Evolutionary conservation across 2,113 vertebrate genomes (phyloP).

Genomic region (Nyctibius bracteatus): DNA sequence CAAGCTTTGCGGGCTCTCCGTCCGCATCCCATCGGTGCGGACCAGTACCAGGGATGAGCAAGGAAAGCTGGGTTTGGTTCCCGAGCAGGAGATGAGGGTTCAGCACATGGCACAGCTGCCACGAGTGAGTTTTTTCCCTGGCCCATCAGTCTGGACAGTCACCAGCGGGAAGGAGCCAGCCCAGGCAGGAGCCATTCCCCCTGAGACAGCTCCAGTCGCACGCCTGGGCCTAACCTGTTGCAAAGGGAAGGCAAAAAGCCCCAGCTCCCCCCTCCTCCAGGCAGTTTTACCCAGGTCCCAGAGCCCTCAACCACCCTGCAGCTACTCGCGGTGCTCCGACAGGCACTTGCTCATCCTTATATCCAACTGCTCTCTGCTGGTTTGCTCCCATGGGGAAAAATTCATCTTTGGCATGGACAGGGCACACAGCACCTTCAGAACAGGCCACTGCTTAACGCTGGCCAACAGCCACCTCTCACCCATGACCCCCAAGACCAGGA

Average conservation of each 20-base stretch:
- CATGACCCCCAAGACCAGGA: not conserved
- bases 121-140: not conserved
- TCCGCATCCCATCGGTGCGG: no score
- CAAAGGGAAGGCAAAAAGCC: not conserved
- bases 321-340: fast-evolving
- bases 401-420: not conserved
- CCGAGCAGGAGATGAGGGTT: not conserved
- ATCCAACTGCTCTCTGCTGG: not conserved
- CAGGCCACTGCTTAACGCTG: not conserved
- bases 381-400: not conserved
- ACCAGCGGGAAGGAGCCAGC: not conserved
- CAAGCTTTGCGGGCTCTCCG: no score
- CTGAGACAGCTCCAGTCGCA: not conserved
- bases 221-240: fast-evolving
- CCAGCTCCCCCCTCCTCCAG: not conserved
- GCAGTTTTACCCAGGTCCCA: not conserved
- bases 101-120: fast-evolving
- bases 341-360: no score
- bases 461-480: not conserved
- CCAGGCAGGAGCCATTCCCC: not conserved
- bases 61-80: not conserved
- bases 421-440: not conserved
- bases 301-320: not conserved
- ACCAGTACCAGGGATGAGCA: no score
- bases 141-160: fast-evolving